Evolutionary conservation across 37 sponge, comb jelly and placozoan species (phyloP), one percentile per base, ranked within the genome.

Genomic region (Eunapius fragilis): DNA sequence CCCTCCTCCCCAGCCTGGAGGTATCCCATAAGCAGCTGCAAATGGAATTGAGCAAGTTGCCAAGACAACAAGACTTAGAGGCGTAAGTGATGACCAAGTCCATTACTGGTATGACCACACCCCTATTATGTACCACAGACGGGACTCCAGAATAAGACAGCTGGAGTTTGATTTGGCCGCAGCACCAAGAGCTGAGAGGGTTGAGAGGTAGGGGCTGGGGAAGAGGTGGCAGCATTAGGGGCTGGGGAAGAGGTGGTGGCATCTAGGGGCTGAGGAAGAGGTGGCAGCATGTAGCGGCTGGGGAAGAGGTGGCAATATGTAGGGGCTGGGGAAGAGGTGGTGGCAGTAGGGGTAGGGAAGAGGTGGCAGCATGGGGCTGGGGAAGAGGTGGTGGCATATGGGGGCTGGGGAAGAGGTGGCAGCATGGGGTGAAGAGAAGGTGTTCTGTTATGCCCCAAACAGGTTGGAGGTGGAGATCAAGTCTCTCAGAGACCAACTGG

Each of bases 121-220:
- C n/a, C n/a, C 47, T 45, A 45, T 11, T 45, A 70, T n/a, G 72
- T 45, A 45, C 9, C 47, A 2, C 68, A 92, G 92, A 26, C 85
- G 92, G 37, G 92, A 92, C 48, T 69, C 85, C 31, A 45, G 38
- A 33, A 85, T 92, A 38, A 80, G 88, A 36, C 69, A 88, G 67
- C 77, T 92, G 37, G 92, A 92, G 72, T 72, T 92, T 50, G 88
- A 85, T 33, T 72, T 92, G 25, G 92, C 92, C 14, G 92, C 80
- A 10, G 92, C 92, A 25, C 92, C 92, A 13, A 84, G 80, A 68
- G 86, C 67, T 37, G 88, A 88, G 68, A 84, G 86, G 69, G 69
- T 88, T 67, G 85, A 87, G 23, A 84, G 85, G 92, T 91, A 25
- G 47, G 79, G 1, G 58, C 19, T 19, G 41, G 6, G 41, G 58